These are phyloP conservation scores for Apantesis nais DNA, from an alignment of 2,888 invertebrate species.

Conservation along the genomic window DNA sequence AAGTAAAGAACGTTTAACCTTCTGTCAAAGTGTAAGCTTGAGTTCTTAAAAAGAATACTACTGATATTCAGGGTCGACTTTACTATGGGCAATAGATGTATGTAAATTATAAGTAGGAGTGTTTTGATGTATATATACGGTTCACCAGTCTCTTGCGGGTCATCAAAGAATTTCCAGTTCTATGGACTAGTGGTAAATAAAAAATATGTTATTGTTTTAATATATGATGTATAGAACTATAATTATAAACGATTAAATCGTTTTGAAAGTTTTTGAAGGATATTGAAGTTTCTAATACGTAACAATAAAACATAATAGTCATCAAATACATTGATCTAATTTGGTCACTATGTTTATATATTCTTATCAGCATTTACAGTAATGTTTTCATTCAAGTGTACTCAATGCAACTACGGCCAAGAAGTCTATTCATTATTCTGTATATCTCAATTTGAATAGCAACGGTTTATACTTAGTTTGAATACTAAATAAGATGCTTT, in stretches of 20 bases:
- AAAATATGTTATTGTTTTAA: not conserved
- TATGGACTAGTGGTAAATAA: not conserved
- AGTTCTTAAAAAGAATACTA: not conserved
- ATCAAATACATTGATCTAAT: not conserved
- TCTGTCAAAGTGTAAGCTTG: conserved; percentile 20
- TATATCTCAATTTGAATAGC: conserved; percentile 70
- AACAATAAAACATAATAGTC: not conserved
- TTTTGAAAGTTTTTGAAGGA: not conserved
- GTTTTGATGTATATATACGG: not conserved
- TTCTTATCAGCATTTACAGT: conserved; percentile 48
- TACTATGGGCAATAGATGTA: not conserved
- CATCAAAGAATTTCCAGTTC: not conserved
- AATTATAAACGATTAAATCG: not conserved
- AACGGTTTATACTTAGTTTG: conserved; percentile 62
- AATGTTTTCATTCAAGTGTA: conserved; percentile 53
- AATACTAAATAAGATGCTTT: conserved; percentile 67
- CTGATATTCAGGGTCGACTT: not conserved
- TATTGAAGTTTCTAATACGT: not conserved
- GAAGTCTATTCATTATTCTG: conserved; percentile 58
- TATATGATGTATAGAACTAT: not conserved
- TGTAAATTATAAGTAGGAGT: not conserved
- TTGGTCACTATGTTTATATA: conserved; percentile 30
- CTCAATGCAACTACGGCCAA: conserved; percentile 50
- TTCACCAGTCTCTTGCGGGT: not conserved
- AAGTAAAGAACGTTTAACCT: conserved; percentile 35